Base-by-base conservation (phyloP, 1,140 invertebrate species). In the Acyrthosiphon pisum region DNA sequence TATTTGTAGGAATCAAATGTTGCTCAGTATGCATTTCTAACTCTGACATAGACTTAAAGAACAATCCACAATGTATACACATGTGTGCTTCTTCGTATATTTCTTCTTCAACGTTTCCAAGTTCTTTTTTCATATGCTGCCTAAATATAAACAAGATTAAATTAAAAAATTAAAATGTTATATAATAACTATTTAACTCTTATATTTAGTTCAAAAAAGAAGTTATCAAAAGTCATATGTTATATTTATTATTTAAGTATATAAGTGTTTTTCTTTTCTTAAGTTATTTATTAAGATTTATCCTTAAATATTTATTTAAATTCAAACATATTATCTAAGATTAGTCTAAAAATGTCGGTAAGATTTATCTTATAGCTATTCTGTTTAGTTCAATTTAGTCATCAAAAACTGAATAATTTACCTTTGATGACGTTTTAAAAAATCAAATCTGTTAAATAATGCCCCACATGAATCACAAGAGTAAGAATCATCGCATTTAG, bases 61-160 rank as follows among this genome's bases (percentile, higher is more conserved):
- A 96, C 95, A 97, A 97, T 50, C 97, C 97, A 95, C 97, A 97
- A 60, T 97, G 97, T 94, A 97, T 97, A 94, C 97, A 98, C 93
- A 96, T 96, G 94, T 97, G 96, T 94, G 95, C 95, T 93, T 95
- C 94, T 94, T 96, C 94, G 94, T 95, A 95, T 94, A 96, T 96
- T 93, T 95, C 94, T 91, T 95, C 94, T 56, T 93, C 94, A 95
- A 26, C 26, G 35, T 83, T 93, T 96, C 96, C 88, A 96, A 95
- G 94, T 96, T 96, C 23, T 86, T 93, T 93, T 93, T 93, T 93
- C 91, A 93, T 86, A 94, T 96, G 95, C 95, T 96, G 93, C 37
- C 93, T 89, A 84, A 30, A 90, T 23, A 56, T 20, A 44, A 93
- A 46, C 23, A 81, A 91, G 44, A 23, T 89, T 48, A 26, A 30